A percentile compares a stretch with the other conserved stretches of the same genome.
phyloP scores from a whole-genome alignment of 2,888 invertebrate species.

The Erannis defoliaria region DNA sequence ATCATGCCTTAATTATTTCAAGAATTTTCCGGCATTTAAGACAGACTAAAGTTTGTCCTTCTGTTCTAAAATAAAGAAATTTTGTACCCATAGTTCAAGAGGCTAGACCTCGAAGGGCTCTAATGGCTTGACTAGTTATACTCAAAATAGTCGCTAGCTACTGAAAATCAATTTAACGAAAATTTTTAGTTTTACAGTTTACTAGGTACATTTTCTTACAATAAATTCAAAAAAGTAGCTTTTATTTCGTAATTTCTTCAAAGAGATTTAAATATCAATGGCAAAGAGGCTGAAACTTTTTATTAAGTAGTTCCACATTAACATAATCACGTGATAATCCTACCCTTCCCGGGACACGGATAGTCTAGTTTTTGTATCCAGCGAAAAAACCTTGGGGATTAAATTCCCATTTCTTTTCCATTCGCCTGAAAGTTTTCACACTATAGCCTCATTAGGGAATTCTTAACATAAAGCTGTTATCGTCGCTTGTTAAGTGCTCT shows the following conservation, averaged over 20 bases:
- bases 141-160: no score
- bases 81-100: no score
- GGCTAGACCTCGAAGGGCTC: no score
- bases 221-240: conserved; percentile 15
- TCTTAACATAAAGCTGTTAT: conserved; percentile 31
- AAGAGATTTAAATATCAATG: conserved; percentile 58
- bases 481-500: conserved; percentile 22
- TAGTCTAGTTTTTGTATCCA: conserved; percentile 29
- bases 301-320: conserved; percentile 59
- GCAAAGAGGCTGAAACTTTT: conserved; percentile 50
- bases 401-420: conserved; percentile 40
- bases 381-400: conserved; percentile 34
- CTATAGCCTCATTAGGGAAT: conserved; percentile 37
- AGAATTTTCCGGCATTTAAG: no score
- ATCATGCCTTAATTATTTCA: neutral
- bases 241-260: conserved; percentile 56
- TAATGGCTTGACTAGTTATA: no score
- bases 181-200: no score
- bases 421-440: conserved; percentile 34
- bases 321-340: conserved; percentile 64
- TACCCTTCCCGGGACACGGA: conserved; percentile 40
- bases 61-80: no score
- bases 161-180: no score
- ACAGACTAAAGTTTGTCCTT: no score
- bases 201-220: neutral